Base-by-base conservation (phyloP, 2,113 vertebrate species). In the Ursus arctos region DNA sequence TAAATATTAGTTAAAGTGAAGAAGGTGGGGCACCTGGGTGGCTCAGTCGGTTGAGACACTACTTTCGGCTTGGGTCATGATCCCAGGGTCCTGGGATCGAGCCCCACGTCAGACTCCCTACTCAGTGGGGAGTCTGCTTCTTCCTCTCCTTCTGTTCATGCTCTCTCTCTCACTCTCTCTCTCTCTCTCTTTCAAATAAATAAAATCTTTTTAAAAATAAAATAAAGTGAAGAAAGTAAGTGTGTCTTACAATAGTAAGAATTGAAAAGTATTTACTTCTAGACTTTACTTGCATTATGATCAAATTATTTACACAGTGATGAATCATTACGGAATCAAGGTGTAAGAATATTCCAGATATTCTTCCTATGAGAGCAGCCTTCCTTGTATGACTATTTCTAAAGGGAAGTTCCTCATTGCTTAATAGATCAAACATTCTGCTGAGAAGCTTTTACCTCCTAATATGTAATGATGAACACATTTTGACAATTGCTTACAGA, bases 391-490 rank as follows among this genome's bases (percentile, higher is more conserved):
- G 84, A 57, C 72, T 61, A 19, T 80, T 95, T 91, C 83, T 81
- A 82, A 80, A 47, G 24, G 72, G 82, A 96, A 69, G 55, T 77
- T n/a, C 33, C 82, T 51, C 40, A 82, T 43, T 71, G 18, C 91
- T 98, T 88, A 97, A 69, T 36, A 97, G 84, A 82, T 91, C 93
- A 93, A 93, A 96, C 95, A 94, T 88, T 93, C 63, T n/a, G 84
- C 67, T 71, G 36, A 93, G 53, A 95, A 98, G 57, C 13, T 94
- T 94, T 97, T 96, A 91, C 81, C 67, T 88, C 36, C 47, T 81
- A n/a, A 22, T 47, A 74, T 28, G 76, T 12, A 71, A 90, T 65
- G 31, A 96, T 88, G 85, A 86, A 77, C 1, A 40, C 57, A 97
- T 97, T 96, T 87, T 96, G 88, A 82, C 63, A 71, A 67, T 51